Percentiles rank a stretch among this genome's conserved stretches.
Conservation (phyloP, 2,888 invertebrate species). For the Cephus rjabovi region DNA sequence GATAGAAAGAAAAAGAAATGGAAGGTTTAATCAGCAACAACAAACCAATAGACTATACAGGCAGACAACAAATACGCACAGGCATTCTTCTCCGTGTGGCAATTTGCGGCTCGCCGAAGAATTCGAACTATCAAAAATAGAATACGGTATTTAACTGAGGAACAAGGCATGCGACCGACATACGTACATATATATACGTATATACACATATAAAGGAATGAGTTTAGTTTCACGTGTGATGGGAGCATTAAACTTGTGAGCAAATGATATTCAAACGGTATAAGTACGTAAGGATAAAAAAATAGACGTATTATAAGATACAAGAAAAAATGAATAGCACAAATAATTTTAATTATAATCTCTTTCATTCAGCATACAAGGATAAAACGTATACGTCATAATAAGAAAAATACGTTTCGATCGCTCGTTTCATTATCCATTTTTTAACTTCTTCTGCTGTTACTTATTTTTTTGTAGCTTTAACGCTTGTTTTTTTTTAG, state of each 20-base stretch:
- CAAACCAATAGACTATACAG: background rate
- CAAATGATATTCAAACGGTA: background rate
- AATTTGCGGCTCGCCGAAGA: slow-evolving; percentile 6
- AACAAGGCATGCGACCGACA: background rate
- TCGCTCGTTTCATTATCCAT: background rate
- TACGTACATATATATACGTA: background rate
- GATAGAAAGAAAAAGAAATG: background rate
- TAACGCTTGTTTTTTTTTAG: background rate
- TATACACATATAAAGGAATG: background rate
- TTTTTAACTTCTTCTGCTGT: background rate
- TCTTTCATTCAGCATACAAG: background rate
- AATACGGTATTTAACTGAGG: background rate
- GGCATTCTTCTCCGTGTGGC: slow-evolving; percentile 9
- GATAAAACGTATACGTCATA: background rate
- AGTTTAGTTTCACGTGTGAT: background rate
- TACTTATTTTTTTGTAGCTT: background rate
- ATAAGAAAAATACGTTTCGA: slow-evolving; percentile 8
- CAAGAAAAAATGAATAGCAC: background rate
- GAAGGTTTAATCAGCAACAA: slow-evolving; percentile 10
- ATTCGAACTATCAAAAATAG: slow-evolving; percentile 10
- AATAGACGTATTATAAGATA: background rate
- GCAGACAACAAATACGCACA: slow-evolving; percentile 5
- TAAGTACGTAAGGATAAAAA: background rate
- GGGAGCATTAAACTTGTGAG: background rate
- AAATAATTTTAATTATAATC: background rate